Evolutionary conservation across 2,888 invertebrate species (phyloP).

Genomic region (Synanthedon myopaeformis): DNA sequence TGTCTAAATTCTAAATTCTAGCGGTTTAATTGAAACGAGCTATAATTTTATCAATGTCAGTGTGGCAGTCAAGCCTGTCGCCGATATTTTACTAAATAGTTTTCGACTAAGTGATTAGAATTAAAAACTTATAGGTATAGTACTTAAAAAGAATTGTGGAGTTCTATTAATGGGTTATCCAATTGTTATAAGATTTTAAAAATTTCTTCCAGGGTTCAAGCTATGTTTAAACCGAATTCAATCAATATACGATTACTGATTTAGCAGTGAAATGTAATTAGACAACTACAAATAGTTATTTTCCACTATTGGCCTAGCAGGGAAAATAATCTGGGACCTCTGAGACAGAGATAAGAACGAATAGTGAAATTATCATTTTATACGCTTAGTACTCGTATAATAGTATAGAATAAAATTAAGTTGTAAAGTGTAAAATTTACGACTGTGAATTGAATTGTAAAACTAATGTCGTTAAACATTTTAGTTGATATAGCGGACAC

Average conservation of each 20-base stretch:
- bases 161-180: too few relatives aligned
- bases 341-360: not conserved
- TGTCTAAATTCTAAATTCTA: conserved; percentile 10
- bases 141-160: too few relatives aligned
- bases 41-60: conserved; percentile 26
- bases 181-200: too few relatives aligned
- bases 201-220: too few relatives aligned
- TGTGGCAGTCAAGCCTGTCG: conserved; percentile 15
- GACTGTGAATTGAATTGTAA: not conserved
- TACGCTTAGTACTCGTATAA: not conserved
- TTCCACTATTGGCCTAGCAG: too few relatives aligned
- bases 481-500: too few relatives aligned
- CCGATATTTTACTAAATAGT: not conserved
- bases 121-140: not conserved
- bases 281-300: too few relatives aligned
- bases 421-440: not conserved
- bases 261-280: too few relatives aligned
- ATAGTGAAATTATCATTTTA: not conserved
- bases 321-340: not conserved
- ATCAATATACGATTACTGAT: too few relatives aligned
- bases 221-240: too few relatives aligned
- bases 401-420: not conserved
- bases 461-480: not conserved
- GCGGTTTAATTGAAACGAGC: conserved; percentile 8
- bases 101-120: not conserved